Percentiles rank a stretch among this genome's conserved stretches.
Conservation (phyloP, 2,888 invertebrate genomes). For the Drosophila antonietae region DNA sequence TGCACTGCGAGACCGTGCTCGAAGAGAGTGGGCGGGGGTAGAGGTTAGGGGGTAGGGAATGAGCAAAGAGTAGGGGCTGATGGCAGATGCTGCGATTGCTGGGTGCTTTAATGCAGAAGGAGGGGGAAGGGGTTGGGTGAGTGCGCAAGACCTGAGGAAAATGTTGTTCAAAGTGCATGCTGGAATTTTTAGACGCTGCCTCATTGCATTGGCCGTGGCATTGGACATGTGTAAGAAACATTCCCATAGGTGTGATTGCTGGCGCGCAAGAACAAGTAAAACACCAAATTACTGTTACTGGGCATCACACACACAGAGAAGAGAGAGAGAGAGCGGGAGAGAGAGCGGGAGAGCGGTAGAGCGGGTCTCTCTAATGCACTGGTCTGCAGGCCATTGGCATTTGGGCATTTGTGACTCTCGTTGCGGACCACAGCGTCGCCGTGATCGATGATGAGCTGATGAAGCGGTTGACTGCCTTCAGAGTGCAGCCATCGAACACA, state of each 20-base stretch:
- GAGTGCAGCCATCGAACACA: conserved; percentile 34
- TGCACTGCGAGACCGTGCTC: not conserved
- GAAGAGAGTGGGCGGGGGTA: not conserved
- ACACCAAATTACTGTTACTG: conserved; percentile 77
- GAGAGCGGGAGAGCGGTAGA: conserved; percentile 5
- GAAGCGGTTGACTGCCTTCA: conserved; percentile 59
- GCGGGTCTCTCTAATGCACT: conserved; percentile 7
- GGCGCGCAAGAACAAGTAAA: conserved; percentile 79
- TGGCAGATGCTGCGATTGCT: not conserved
- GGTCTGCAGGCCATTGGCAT: conserved; percentile 51
- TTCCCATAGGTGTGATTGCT: conserved; percentile 80
- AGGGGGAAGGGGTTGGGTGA: not conserved
- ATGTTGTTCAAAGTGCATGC: conserved; percentile 76
- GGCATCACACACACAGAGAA: conserved; percentile 6
- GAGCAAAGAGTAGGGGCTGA: not conserved
- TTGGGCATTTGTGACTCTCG: conserved; percentile 16
- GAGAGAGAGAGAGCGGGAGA: conserved; percentile 10
- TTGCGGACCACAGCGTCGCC: conserved; percentile 51
- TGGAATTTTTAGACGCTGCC: conserved; percentile 62
- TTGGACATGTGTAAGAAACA: conserved; percentile 75
- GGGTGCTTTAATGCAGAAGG: too few species aligned
- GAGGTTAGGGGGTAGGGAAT: not conserved
- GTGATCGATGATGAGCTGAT: conserved; percentile 75
- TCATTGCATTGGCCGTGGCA: conserved; percentile 29
- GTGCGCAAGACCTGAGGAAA: conserved; percentile 52